Percentiles rank a stretch among this genome's conserved stretches.
phyloP scores from a whole-genome alignment of 2,797 vertebrate genomes.

The Falco columbarius region DNA sequence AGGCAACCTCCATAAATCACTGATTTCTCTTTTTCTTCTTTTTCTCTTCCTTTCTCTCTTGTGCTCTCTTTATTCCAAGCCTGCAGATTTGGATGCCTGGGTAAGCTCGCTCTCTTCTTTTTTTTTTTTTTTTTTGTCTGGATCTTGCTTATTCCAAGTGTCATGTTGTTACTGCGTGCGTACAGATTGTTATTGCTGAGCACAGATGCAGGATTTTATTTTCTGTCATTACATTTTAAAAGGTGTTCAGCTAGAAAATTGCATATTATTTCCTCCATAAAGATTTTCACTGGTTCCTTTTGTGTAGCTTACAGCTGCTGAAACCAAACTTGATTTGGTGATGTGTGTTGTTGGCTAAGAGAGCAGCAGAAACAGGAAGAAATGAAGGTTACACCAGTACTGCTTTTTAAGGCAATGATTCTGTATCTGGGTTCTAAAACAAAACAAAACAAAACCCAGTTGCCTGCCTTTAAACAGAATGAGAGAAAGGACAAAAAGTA shows the following conservation, averaged over 20 bases:
- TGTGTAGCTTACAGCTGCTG: conserved; percentile 69
- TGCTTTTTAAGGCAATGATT: background rate
- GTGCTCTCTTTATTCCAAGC: conserved; percentile 71
- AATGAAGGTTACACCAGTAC: conserved; percentile 36
- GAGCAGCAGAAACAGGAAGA: background rate
- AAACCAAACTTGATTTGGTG: conserved; percentile 50
- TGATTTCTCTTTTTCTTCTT: conserved; percentile 51
- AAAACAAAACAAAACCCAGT: background rate
- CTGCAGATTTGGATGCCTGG: conserved; percentile 85
- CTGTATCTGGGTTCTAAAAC: background rate
- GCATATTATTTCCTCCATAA: conserved; percentile 83
- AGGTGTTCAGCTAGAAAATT: conserved; percentile 94
- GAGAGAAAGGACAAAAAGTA: background rate
- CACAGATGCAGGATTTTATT: conserved; percentile 74
- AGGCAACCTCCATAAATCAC: conserved; percentile 58
- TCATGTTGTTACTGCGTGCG: conserved; percentile 84
- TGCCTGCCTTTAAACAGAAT: background rate
- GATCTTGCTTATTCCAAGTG: conserved; percentile 83
- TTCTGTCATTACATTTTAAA: conserved; percentile 88
- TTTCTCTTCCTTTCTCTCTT: conserved; percentile 30
- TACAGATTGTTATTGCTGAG: conserved; percentile 81
- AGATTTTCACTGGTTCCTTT: conserved; percentile 70
- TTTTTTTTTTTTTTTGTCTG: conserved; percentile 39
- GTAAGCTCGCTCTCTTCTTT: conserved; percentile 76
- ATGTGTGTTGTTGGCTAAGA: conserved; percentile 38